A percentile compares a stretch with the other conserved stretches of the same genome.
Evolutionary conservation across 2,113 vertebrate genomes (phyloP).

Genomic region (Cyphomyrus discorhynchus): DNA sequence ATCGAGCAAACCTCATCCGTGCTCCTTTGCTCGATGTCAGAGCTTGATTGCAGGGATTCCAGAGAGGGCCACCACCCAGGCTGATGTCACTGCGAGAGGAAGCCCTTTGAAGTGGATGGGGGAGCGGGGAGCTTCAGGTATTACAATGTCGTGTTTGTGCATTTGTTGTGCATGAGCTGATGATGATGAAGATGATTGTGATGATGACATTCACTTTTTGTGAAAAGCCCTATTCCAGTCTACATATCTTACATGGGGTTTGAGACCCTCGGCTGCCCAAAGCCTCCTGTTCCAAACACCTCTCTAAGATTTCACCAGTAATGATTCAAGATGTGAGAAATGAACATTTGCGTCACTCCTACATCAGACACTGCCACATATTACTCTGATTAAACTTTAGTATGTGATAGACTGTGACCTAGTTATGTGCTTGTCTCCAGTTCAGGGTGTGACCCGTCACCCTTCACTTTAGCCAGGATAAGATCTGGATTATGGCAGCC

Average conservation of each 20-base stretch:
- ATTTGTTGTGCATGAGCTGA: constrained; percentile 18
- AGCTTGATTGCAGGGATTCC: constrained; percentile 25
- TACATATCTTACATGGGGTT: background rate
- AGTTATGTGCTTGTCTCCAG: background rate
- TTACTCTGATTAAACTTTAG: background rate
- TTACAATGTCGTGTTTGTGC: constrained; percentile 53
- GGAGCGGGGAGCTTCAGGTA: constrained; percentile 53
- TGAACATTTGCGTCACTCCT: background rate
- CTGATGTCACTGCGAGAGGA: constrained; percentile 60
- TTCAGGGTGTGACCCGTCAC: background rate
- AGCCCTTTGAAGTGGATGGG: constrained; percentile 62
- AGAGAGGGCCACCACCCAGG: constrained; percentile 26
- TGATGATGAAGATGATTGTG: background rate
- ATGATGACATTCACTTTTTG: background rate
- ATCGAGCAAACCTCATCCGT: background rate
- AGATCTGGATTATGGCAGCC: background rate
- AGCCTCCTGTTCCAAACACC: background rate
- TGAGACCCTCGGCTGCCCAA: background rate
- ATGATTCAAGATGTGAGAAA: background rate
- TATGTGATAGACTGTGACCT: background rate
- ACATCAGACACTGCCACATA: background rate
- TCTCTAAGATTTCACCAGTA: background rate
- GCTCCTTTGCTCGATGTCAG: background rate
- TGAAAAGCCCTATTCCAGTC: constrained; percentile 4
- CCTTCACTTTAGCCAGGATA: background rate